phyloP scores from a whole-genome alignment of 2,888 invertebrate species.

The Epirrhoe alternata region DNA sequence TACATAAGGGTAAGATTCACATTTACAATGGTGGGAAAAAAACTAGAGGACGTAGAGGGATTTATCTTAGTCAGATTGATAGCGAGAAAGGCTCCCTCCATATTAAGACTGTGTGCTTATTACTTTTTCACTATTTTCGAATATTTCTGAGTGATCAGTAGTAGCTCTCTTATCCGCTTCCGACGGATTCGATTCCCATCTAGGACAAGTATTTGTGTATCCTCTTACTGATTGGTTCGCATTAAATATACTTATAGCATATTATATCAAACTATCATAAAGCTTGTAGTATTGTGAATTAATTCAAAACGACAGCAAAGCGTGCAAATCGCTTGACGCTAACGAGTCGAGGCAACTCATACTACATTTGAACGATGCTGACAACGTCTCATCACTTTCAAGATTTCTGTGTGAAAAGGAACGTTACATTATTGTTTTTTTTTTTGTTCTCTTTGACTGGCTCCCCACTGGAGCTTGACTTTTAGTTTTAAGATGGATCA shows the following conservation, averaged over 20 bases:
- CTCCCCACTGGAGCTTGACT: too few relatives aligned
- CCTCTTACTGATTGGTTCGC: background rate
- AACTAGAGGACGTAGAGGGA: too few relatives aligned
- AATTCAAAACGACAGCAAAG: constrained; percentile 8
- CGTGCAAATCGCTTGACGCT: constrained; percentile 35
- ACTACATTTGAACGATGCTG: constrained; percentile 9
- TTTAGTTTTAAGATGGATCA: too few relatives aligned
- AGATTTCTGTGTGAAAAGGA: constrained; percentile 6
- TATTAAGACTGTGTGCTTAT: too few relatives aligned
- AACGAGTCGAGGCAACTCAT: constrained; percentile 29
- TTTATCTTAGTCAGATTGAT: too few relatives aligned
- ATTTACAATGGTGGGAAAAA: too few relatives aligned
- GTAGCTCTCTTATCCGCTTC: too few relatives aligned
- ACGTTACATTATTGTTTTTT: too few relatives aligned
- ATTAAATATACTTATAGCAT: background rate
- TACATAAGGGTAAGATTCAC: background rate
- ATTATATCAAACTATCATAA: constrained; percentile 3
- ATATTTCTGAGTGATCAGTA: too few relatives aligned
- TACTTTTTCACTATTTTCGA: too few relatives aligned
- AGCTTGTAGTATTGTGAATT: constrained; percentile 13
- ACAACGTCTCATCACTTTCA: constrained; percentile 3
- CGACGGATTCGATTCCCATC: background rate
- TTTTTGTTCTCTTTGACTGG: background rate
- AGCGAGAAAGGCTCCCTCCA: too few relatives aligned
- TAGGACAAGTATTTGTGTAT: background rate